Percentiles rank a stretch among this genome's conserved stretches.
Evolutionary conservation across 92 coral and sea anemone species (phyloP).

Genomic region (Porites cylindrica): DNA sequence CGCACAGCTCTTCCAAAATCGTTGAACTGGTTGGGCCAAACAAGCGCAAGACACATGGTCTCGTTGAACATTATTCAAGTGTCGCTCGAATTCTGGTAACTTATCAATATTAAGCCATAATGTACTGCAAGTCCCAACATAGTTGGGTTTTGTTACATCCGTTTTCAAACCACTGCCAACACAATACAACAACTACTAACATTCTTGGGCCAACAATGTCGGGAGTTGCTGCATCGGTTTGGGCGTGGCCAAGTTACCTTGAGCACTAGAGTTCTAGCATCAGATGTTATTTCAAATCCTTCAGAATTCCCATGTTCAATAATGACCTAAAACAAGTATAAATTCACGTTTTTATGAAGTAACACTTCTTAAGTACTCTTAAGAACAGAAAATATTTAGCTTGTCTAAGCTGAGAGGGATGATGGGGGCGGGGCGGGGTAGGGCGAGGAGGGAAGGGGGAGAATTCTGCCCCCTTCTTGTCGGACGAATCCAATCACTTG

Average conservation of each 20-base stretch:
- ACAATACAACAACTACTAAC: not conserved
- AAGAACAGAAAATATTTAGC: too few relatives aligned
- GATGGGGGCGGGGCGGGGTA: too few relatives aligned
- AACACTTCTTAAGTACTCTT: too few relatives aligned
- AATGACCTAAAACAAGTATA: conserved; percentile 72
- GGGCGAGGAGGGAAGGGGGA: too few relatives aligned
- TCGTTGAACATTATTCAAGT: not conserved
- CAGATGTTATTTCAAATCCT: conserved; percentile 91
- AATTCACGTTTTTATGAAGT: too few relatives aligned
- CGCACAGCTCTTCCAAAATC: too few relatives aligned
- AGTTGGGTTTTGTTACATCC: not conserved
- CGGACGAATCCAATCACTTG: too few relatives aligned
- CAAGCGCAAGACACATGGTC: not conserved
- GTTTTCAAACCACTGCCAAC: not conserved
- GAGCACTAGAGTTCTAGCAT: conserved; percentile 89
- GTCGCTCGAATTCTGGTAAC: not conserved
- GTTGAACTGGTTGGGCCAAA: not conserved
- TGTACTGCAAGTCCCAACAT: not conserved
- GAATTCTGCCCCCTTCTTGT: too few relatives aligned
- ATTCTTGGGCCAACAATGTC: not conserved
- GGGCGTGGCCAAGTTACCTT: conserved; percentile 45
- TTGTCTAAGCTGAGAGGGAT: too few relatives aligned
- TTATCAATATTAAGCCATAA: not conserved
- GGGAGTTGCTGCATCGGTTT: not conserved
- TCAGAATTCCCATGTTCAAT: conserved; percentile 95